A percentile compares a stretch with the other conserved stretches of the same genome.
These are phyloP conservation scores for Halichoerus grypus DNA, from an alignment of 2,113 vertebrate genomes.

Conservation along the genomic window DNA sequence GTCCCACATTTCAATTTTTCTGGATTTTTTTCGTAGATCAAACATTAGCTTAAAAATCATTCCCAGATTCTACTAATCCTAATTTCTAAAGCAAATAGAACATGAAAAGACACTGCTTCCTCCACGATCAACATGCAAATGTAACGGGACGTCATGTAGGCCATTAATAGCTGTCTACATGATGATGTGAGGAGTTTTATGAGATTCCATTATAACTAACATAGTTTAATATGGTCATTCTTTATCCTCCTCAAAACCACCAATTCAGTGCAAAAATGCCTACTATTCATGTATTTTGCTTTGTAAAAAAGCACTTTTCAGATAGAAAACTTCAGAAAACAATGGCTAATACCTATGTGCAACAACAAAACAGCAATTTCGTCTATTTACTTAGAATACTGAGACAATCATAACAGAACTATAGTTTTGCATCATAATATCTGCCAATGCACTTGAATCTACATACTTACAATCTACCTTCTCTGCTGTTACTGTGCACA, in stretches of 20 bases:
- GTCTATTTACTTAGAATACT: not conserved
- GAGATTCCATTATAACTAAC: not conserved
- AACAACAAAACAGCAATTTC: not conserved
- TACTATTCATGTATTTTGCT: not conserved
- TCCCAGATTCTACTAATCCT: not conserved
- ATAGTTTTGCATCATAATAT: not conserved
- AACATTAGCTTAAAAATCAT: not conserved
- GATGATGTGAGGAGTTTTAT: not conserved
- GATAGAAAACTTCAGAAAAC: not conserved
- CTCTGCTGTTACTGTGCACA: not conserved
- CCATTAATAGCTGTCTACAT: not conserved
- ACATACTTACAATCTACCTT: not conserved
- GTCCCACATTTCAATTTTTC: not conserved
- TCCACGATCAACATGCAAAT: not conserved
- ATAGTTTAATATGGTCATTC: not conserved
- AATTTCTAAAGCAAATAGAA: not conserved
- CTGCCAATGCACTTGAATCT: not conserved
- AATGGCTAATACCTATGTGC: not conserved
- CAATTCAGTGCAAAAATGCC: not conserved
- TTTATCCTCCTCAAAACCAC: not conserved
- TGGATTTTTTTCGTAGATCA: not conserved
- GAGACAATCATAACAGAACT: not conserved
- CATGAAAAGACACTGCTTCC: not conserved
- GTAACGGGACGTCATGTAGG: not conserved
- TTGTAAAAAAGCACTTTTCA: not conserved